A percentile compares a stretch with the other conserved stretches of the same genome.
Evolutionary conservation across 2,888 invertebrate genomes (phyloP).

Genomic region (Sussaba pulchella): DNA sequence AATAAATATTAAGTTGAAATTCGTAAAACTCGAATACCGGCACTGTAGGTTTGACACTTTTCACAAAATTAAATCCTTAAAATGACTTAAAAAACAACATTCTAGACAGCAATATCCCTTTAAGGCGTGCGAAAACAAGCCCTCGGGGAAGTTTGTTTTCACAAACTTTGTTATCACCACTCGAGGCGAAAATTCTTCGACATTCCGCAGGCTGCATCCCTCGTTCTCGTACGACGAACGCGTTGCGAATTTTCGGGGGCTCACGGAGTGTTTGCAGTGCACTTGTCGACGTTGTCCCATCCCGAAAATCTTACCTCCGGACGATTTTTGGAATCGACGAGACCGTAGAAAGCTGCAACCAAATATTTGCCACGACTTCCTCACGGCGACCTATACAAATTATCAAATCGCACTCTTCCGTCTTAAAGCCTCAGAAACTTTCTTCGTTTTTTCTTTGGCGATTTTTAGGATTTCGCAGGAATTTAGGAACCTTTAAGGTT

Average conservation of each 20-base stretch:
- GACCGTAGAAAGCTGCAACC: constrained; percentile 64
- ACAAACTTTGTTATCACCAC: constrained; percentile 17
- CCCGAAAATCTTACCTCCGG: constrained; percentile 71
- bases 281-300: constrained; percentile 68
- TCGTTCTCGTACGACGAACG: constrained; percentile 6
- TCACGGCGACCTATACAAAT: constrained; percentile 51
- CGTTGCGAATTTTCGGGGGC: constrained; percentile 16
- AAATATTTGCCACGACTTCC: constrained; percentile 72
- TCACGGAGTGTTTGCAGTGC: constrained; percentile 72
- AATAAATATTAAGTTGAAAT: too few relatives aligned
- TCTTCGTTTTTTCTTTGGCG: too few relatives aligned
- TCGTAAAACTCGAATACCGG: too few relatives aligned
- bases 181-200: not conserved
- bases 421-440: too few relatives aligned
- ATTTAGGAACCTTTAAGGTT: too few relatives aligned
- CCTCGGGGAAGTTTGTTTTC: not conserved
- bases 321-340: constrained; percentile 50
- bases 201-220: not conserved
- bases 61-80: too few relatives aligned
- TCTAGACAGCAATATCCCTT: too few relatives aligned
- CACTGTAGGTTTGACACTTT: too few relatives aligned
- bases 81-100: too few relatives aligned
- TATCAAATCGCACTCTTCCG: constrained; percentile 30
- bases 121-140: not conserved
- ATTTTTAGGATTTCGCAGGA: too few relatives aligned